These are phyloP conservation scores for Rhabdophis nuchalis DNA, from an alignment of 2,797 vertebrate genomes.

Conservation along the genomic window DNA sequence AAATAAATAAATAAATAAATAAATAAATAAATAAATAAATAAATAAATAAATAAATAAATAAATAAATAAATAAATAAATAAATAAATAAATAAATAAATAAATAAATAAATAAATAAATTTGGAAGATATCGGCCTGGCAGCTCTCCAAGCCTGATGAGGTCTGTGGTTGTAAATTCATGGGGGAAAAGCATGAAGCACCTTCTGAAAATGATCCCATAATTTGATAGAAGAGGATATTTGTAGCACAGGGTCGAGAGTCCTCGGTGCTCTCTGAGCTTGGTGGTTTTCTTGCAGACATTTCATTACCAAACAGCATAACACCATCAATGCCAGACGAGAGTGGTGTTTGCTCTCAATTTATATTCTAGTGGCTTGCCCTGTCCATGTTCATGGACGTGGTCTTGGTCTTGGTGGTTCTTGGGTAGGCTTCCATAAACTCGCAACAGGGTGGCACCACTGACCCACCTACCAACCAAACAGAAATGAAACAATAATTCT, in stretches of 20 bases:
- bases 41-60: too few relatives aligned
- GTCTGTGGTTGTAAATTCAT: too few relatives aligned
- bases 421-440: neutral
- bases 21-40: too few relatives aligned
- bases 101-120: too few relatives aligned
- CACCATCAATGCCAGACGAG: neutral
- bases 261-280: neutral
- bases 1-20: too few relatives aligned
- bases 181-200: neutral
- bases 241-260: neutral
- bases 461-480: neutral
- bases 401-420: neutral
- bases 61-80: too few relatives aligned
- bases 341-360: neutral
- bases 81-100: too few relatives aligned
- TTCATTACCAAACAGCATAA: neutral
- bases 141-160: too few relatives aligned
- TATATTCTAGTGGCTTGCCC: neutral
- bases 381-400: neutral
- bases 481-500: slow-evolving; percentile 13
- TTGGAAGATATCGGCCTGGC: too few relatives aligned
- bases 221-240: neutral
- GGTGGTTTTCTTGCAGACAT: neutral
- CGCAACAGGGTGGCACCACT: neutral
- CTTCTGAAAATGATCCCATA: neutral